Evolutionary conservation across 2,113 vertebrate genomes (phyloP), one percentile per base, ranked within the genome.

Genomic region (Falco punctatus): DNA sequence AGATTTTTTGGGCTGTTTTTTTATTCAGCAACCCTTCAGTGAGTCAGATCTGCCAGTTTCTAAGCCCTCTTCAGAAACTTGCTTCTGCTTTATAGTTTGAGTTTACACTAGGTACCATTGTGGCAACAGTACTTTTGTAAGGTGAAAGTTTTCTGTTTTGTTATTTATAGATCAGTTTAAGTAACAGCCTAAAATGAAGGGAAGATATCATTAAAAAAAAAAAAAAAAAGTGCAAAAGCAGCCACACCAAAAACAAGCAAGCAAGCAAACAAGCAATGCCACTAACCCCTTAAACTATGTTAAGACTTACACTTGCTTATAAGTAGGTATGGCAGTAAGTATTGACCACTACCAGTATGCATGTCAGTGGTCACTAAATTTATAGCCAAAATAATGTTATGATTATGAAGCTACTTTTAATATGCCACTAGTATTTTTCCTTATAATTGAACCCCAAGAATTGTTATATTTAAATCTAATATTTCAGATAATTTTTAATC

Each of bases 191-290:
- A 59, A 81, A 74, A 40, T 2, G 2, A 70, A 13, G 3, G 6
- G 7, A 91, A 84, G 32, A 78, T n/a, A 10, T n/a, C 5, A 23
- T 44, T 38, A 38, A 72, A 8, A 35, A 26, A 14, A 26, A 84
- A 24, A 22, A 55, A 11, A 1, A 8, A 18, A 44, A 58, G 3
- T 11, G 7, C 3, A 61, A 86, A 84, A 57, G 15, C 3, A n/a
- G 1, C 2, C 35, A 42, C 12, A 15, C 5, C 8, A n/a, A 70
- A 84, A 81, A 1, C 9, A 27, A 62, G 4, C 4, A 64, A 69
- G 5, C 3, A 49, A 55, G 32, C 3, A 35, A 54, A 1, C 1
- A 46, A 69, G 1, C 3, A 72, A 52, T 28, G 17, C 2, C 46
- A 69, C 3, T 33, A 49, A 21, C 1, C 3, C 9, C 1, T 4